Evolutionary conservation across 2,888 invertebrate species (phyloP).

Genomic region (Nomada ruficornis): DNA sequence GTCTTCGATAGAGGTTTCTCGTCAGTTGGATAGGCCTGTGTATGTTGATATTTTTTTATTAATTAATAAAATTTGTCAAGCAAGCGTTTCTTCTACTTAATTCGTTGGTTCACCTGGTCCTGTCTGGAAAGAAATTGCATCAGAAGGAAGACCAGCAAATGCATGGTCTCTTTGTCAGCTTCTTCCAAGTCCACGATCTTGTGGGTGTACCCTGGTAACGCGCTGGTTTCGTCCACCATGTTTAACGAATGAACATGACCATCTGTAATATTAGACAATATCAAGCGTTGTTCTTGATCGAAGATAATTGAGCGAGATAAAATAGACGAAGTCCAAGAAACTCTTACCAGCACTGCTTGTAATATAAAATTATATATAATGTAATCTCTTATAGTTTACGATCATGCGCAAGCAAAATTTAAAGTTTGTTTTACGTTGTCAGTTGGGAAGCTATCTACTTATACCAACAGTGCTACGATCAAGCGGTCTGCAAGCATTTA

Average conservation of each 20-base stretch:
- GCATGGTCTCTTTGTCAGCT: slow-evolving; percentile 97
- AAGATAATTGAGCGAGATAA: not conserved
- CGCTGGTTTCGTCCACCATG: slow-evolving; percentile 89
- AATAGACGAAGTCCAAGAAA: not conserved
- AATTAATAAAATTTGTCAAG: not conserved
- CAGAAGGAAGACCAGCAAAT: slow-evolving; percentile 96
- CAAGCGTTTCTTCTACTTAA: not conserved
- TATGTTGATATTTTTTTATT: not conserved
- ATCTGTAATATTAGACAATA: slow-evolving; percentile 85
- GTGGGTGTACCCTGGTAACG: slow-evolving; percentile 91
- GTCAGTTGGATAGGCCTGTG: slow-evolving; percentile 92
- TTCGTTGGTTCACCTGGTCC: slow-evolving; percentile 86
- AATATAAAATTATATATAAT: slow-evolving; percentile 18
- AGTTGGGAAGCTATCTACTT: not conserved
- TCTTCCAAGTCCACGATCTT: slow-evolving; percentile 97
- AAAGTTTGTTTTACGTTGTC: not conserved
- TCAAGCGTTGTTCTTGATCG: not conserved
- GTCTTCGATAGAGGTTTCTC: slow-evolving; percentile 92
- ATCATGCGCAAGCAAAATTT: slow-evolving; percentile 29
- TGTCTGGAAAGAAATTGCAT: slow-evolving; percentile 97
- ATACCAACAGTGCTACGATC: not conserved
- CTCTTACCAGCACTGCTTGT: slow-evolving; percentile 29
- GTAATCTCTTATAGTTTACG: not conserved
- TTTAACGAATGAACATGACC: slow-evolving; percentile 94
- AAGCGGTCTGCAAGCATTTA: not conserved